Base-by-base conservation (phyloP, 2,797 vertebrate genomes). In the Oryzias sinensis region DNA sequence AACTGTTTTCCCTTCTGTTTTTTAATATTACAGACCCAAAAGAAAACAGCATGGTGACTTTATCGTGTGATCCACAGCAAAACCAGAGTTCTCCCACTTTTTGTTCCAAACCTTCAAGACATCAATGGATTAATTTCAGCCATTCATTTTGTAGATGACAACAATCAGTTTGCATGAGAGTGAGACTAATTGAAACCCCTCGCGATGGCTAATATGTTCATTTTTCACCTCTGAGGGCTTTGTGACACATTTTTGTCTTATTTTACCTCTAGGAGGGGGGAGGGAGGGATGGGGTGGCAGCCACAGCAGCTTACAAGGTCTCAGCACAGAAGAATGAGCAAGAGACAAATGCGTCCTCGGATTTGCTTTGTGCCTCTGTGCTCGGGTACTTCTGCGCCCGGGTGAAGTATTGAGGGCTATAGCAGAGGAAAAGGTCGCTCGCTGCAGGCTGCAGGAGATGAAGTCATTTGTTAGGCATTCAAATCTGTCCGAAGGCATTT, bases 121-220 rank as follows among this genome's bases (percentile, higher is more conserved):
- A 72, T 76, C 70, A 51, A 93, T 89, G 90, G 91, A 94, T 95
- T 94, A 92, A 94, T 95, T 93, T 90, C 84, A 89, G 82, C 90
- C 92, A 94, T 96, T 93, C 91, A 93, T 84, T 69, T 65, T 82
- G 85, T 73, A 80, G 90, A 80, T 92, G 95, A 95, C 94, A 94
- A 91, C 91, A 86, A 95, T 97, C 94, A 92, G 93, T 94, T 92
- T 90, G 89, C 83, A 83, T 76, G 83, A 89, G 90, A 82, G 69
- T 46, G 43, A 93, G 93, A 93, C 95, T 96, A 96, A 97, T 96
- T 96, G 88, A 92, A 71, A 60, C 53, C 93, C 93, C 91, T 93
- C 91, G 93, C 93, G 94, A 95, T 93, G 91, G 93, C 88, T 92
- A 93, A 93, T 94, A 95, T 94, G 93, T 88, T 94, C 95, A 95